Evolutionary conservation across 2,113 vertebrate genomes (phyloP).

Genomic region (Corapipo altera): DNA sequence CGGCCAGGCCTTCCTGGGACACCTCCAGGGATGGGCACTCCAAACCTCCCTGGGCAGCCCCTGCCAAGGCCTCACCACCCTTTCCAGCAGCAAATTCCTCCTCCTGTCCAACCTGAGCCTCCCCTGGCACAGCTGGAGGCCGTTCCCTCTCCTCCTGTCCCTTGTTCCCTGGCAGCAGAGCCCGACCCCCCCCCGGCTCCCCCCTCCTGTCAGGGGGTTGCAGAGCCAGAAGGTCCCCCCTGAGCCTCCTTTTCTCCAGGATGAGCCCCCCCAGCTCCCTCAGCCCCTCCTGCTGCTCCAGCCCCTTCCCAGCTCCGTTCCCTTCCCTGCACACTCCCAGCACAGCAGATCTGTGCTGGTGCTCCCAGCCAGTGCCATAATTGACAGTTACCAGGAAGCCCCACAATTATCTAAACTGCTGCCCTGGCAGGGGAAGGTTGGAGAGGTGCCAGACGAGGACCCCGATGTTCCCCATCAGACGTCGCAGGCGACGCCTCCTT

Average conservation of each 20-base stretch:
- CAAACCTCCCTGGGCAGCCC: neutral
- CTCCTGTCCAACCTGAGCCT: neutral
- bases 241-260: neutral
- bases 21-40: neutral
- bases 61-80: neutral
- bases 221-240: neutral
- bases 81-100: neutral
- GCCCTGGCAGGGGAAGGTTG: conserved; percentile 14
- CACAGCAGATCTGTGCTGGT: neutral
- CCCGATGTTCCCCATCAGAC: neutral
- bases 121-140: neutral
- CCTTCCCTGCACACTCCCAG: neutral
- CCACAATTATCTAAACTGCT: neutral
- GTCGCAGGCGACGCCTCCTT: neutral
- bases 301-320: neutral
- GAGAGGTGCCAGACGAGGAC: neutral
- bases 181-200: neutral
- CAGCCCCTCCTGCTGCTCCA: neutral
- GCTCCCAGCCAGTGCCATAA: neutral
- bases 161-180: neutral
- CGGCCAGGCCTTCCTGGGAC: neutral
- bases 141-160: neutral
- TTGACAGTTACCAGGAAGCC: neutral
- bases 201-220: neutral
- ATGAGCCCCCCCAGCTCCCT: neutral